Evolutionary conservation across 2,888 invertebrate genomes (phyloP), one percentile per base, ranked within the genome.

Genomic region (Cerastoderma edule): DNA sequence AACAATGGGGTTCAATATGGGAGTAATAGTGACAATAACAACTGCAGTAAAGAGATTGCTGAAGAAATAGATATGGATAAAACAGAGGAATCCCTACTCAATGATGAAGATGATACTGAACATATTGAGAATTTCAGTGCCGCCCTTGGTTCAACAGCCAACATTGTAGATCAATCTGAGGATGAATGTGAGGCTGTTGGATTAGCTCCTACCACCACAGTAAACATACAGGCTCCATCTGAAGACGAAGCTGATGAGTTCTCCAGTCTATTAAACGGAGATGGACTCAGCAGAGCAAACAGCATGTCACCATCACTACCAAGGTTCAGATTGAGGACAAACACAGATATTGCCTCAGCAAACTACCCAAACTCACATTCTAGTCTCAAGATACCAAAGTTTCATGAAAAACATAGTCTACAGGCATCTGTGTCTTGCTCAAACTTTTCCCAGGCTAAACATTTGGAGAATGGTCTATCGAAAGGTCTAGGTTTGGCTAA

Each of bases 401-500:
- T 54, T 30, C 54, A 64, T 57, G 77, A 75, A 32, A 75, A 70
- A 22, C 79, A 80, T 27, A 80, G 77, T 39, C 54, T 85, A 13
- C 83, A 83, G 53, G 72, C 73, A 46, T 83, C 83, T 22, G 82
- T 83, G 10, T 84, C 79, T 16, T 82, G 82, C 67, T 79, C 82
- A 39, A 80, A 77, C 48, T 77, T 80, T 33, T 74, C 74, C 16
- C 63, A 71, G 48, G 69, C 57, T 32, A 46, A 44, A 54, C 57
- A 67, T n/a, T 39, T 32, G 39, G 48, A 66, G 28, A 33, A 64
- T 33, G 22, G 28, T 24, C 44, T 39, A 19, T 39, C 35, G 19
- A 50, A 64, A 3, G 56, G 72, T 64, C 30, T 75, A 27, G 79
- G 76, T 44, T 48, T 76, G 16, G 63, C 53, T 22, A 78, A 82